phyloP scores from a whole-genome alignment of 2,797 vertebrate genomes.

The Okamejei kenojei region DNA sequence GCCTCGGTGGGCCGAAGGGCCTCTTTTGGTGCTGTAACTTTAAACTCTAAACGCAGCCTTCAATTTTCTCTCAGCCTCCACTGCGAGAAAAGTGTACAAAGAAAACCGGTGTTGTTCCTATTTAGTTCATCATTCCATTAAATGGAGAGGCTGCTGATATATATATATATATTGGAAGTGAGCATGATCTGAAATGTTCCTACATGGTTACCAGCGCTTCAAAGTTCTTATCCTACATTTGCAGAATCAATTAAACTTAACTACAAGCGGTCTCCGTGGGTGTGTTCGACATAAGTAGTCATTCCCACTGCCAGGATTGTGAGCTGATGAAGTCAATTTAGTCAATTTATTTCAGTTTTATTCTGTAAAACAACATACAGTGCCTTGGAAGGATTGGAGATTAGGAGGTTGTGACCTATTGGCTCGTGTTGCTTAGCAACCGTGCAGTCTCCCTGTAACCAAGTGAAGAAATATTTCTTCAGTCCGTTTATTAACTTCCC shows the following conservation, averaged over 20 bases:
- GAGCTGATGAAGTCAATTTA: neutral
- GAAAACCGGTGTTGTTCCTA: neutral
- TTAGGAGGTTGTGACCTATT: neutral
- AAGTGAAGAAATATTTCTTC: neutral
- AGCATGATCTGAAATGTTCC: neutral
- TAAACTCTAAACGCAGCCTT: too few species aligned
- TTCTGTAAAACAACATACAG: neutral
- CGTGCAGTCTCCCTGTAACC: neutral
- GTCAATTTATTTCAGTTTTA: neutral
- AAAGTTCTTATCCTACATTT: neutral
- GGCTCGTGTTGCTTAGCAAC: neutral
- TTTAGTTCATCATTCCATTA: neutral
- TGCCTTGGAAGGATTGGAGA: neutral
- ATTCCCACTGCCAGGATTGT: neutral
- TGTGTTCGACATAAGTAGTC: neutral
- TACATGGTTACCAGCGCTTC: neutral
- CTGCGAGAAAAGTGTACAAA: neutral
- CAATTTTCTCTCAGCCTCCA: neutral
- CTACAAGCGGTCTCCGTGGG: neutral
- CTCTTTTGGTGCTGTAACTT: too few species aligned
- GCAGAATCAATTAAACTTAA: neutral
- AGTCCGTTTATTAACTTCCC: neutral
- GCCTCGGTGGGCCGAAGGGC: too few species aligned
- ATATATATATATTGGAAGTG: neutral
- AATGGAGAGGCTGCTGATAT: neutral